Evolutionary conservation across 2,797 vertebrate species (phyloP).

Genomic region (Acanthornis magna): DNA sequence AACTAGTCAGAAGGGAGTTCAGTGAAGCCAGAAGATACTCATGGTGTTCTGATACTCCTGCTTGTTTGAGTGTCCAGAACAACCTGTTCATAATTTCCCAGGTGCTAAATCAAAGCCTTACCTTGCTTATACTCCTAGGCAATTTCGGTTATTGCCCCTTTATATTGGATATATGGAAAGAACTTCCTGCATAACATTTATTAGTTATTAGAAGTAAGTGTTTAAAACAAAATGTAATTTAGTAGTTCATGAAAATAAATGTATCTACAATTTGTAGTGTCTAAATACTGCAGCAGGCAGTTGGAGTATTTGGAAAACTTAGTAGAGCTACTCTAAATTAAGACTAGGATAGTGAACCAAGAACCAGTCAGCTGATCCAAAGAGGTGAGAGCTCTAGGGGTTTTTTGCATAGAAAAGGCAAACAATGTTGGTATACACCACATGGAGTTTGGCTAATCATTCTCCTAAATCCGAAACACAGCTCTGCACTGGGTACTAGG

Average conservation of each 20-base stretch:
- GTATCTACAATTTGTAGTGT: not conserved
- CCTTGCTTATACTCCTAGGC: not conserved
- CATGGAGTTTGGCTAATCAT: not conserved
- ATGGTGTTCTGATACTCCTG: fast-evolving
- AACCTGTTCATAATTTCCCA: not conserved
- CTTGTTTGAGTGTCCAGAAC: not conserved
- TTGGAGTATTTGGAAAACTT: not conserved
- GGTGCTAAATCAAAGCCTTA: not conserved
- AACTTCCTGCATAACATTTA: not conserved
- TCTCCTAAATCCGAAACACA: not conserved
- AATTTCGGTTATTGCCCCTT: not conserved
- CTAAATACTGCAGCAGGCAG: not conserved
- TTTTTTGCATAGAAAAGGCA: not conserved
- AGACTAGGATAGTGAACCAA: not conserved
- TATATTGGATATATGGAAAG: not conserved
- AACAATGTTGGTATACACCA: not conserved
- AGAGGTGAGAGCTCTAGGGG: not conserved
- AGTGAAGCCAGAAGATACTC: too few relatives aligned
- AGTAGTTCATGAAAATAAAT: not conserved
- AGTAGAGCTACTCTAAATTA: not conserved
- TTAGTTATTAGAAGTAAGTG: not conserved
- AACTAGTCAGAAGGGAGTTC: too few relatives aligned
- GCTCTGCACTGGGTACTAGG: not conserved
- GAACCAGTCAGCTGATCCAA: not conserved
- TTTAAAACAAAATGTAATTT: not conserved